phyloP scores from a whole-genome alignment of 2,888 invertebrate genomes.

The Parnassius orleans region DNA sequence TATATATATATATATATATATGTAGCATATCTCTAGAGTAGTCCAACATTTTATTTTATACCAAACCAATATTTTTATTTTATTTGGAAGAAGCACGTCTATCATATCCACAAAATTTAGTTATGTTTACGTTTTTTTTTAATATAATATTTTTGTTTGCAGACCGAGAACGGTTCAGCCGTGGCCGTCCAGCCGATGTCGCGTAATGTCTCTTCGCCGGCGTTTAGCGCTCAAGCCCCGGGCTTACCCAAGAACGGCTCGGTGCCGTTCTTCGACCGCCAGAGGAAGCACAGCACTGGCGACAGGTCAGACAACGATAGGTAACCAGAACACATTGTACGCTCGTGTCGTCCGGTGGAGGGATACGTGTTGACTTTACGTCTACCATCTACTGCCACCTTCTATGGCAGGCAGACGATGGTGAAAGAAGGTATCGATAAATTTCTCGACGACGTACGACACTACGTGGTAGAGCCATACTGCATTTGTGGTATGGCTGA shows the following conservation, averaged over 20 bases:
- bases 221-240: constrained; percentile 87
- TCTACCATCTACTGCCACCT: too few relatives aligned
- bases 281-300: constrained; percentile 90
- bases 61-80: too few relatives aligned
- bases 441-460: too few relatives aligned
- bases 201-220: constrained; percentile 93
- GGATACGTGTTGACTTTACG: constrained; percentile 7
- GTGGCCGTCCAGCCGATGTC: constrained; percentile 78
- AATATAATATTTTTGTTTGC: constrained; percentile 28
- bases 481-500: too few relatives aligned
- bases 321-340: constrained; percentile 36
- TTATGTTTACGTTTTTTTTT: neutral
- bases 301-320: constrained; percentile 80
- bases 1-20: too few relatives aligned
- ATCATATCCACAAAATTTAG: too few relatives aligned
- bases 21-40: too few relatives aligned
- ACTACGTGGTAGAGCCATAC: too few relatives aligned
- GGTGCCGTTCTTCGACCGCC: constrained; percentile 93
- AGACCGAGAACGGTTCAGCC: constrained; percentile 55
- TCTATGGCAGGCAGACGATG: too few relatives aligned
- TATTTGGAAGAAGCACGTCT: too few relatives aligned
- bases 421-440: too few relatives aligned
- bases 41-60: too few relatives aligned
- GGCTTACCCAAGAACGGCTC: constrained; percentile 93
- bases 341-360: constrained; percentile 17